Conservation (phyloP, 2,797 vertebrate genomes). For the Hafferia zeledoni region DNA sequence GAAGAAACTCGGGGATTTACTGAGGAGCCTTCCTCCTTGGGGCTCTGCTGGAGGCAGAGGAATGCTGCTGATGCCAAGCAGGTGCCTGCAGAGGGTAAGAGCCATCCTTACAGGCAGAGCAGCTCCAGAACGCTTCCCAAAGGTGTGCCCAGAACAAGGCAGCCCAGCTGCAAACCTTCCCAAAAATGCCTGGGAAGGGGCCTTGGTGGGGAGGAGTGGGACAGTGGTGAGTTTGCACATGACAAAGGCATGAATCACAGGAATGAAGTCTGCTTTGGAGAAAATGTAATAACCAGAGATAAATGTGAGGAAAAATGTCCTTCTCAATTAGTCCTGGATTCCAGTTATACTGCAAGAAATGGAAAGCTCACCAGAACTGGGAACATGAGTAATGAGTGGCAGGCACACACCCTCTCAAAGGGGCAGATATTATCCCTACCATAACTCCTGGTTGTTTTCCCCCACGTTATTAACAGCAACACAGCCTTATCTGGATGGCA, state of each 20-base stretch:
- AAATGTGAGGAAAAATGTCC: not conserved
- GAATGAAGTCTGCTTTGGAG: not conserved
- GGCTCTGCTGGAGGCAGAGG: not conserved
- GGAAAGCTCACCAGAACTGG: not conserved
- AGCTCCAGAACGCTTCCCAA: not conserved
- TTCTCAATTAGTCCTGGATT: not conserved
- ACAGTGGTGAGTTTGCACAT: not conserved
- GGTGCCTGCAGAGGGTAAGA: not conserved
- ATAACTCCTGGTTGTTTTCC: not conserved
- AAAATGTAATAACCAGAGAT: not conserved
- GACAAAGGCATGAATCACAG: not conserved
- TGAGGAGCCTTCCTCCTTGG: not conserved
- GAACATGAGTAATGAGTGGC: not conserved
- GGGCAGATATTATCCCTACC: slow-evolving; percentile 14
- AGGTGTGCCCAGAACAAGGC: not conserved
- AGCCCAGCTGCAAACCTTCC: not conserved
- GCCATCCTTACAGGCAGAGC: not conserved
- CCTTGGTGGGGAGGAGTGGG: not conserved
- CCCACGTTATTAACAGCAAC: not conserved
- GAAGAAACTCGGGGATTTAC: not conserved
- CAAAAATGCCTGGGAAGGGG: not conserved
- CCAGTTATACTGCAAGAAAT: not conserved
- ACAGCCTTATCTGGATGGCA: not conserved
- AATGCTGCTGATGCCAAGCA: not conserved
- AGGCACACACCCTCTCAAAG: not conserved